Conservation (phyloP, 2,888 invertebrate species). For the Zonitis immaculata region DNA sequence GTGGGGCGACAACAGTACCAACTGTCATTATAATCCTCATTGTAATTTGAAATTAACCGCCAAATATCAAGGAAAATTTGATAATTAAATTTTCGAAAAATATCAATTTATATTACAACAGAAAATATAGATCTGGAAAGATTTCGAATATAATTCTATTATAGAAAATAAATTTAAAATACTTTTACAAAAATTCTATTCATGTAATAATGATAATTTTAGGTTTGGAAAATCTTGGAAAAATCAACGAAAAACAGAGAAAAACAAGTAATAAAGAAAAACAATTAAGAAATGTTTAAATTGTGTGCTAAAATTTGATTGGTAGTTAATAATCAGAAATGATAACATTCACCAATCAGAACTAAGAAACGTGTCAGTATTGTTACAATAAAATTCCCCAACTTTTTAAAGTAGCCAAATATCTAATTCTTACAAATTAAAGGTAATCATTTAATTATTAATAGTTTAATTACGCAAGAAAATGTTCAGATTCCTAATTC, state of each 20-base stretch:
- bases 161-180: too few relatives aligned
- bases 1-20: background rate
- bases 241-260: background rate
- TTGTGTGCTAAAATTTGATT: background rate
- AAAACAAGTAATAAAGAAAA: background rate
- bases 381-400: background rate
- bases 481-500: slow-evolving; percentile 2
- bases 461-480: background rate
- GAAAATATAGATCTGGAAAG: too few relatives aligned
- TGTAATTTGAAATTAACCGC: background rate
- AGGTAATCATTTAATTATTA: too few relatives aligned
- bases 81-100: too few relatives aligned
- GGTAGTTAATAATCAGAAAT: background rate
- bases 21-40: background rate
- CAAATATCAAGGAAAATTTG: background rate
- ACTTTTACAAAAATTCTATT: too few relatives aligned
- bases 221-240: background rate
- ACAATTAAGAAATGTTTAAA: background rate
- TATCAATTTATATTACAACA: too few relatives aligned
- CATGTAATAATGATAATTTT: too few relatives aligned
- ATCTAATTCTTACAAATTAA: too few relatives aligned
- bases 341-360: slow-evolving; percentile 27
- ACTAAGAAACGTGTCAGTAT: slow-evolving; percentile 31
- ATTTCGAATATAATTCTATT: too few relatives aligned
- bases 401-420: background rate